Evolutionary conservation across 2,797 vertebrate genomes (phyloP), one percentile per base, ranked within the genome.

Genomic region (Glyptemys insculpta): DNA sequence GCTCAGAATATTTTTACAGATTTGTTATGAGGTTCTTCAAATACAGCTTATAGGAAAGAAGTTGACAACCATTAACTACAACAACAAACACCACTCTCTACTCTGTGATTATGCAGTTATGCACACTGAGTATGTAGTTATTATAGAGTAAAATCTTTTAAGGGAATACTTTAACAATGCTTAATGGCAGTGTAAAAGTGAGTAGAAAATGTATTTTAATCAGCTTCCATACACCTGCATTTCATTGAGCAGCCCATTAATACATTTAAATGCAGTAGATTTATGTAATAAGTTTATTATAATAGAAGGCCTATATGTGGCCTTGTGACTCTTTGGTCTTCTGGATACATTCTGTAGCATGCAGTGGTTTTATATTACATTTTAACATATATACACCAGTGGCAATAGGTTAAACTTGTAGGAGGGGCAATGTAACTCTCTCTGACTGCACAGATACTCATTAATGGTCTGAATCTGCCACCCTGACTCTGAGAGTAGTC

Each of bases 301-400:
- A 78, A 78, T 78, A 78, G 14, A 47, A 76, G 14, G 74, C 27
- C 74, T 31, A 31, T 47, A 47, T 1, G 21, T 23, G 72, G 41
- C 12, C 11, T 3, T 76, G 12, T 49, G 41, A 78, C 27, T 72
- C 65, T 47, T 76, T 29, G 41, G 41, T 76, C 21, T 78, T 29
- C 44, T 31, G 7, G 44, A 47, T 76, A 29, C 44, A 31, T 47
- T 78, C 44, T 27, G 6, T 96, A 82, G 34, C 59, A 65, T 90
- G 81, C 79, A 85, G 62, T 87, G 82, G 86, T 94, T 72, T 88
- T 92, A 78, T 92, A 83, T 96, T 85, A 79, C 87, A 50, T 76
- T 68, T 49, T 81, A 59, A 88, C 84, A 82, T 87, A 57, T 37
- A 68, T 68, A 68, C 65, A 21, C 65, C 65, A 21, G 68, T 41